phyloP scores from a whole-genome alignment of 2,113 vertebrate species.

The Gavia stellata region DNA sequence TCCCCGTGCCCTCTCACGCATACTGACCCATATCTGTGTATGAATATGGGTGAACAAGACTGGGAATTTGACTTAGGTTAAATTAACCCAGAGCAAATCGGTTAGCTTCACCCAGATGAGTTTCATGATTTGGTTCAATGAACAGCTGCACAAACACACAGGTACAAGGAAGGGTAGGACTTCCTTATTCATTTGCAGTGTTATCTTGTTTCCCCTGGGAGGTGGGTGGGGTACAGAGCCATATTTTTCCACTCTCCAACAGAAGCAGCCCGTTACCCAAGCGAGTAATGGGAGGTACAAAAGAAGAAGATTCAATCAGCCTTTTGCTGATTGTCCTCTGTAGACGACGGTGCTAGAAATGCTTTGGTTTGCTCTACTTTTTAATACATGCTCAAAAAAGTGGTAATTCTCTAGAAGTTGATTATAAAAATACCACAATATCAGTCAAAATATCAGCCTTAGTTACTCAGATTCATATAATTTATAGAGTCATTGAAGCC shows the following conservation, averaged over 20 bases:
- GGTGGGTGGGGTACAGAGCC: neutral
- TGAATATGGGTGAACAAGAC: neutral
- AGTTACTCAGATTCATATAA: neutral
- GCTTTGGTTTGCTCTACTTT: neutral
- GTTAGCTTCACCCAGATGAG: neutral
- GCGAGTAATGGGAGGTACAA: neutral
- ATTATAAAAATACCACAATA: neutral
- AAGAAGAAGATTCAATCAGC: neutral
- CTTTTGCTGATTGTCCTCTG: neutral
- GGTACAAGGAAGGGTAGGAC: neutral
- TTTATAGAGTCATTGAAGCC: neutral
- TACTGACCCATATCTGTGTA: neutral
- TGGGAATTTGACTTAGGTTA: too few species aligned
- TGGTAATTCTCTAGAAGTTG: neutral
- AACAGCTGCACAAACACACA: neutral
- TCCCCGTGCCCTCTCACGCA: neutral
- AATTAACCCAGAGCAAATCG: neutral
- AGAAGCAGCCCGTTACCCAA: neutral
- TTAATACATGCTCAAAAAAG: neutral
- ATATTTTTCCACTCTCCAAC: neutral
- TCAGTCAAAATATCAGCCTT: neutral
- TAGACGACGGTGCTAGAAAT: neutral
- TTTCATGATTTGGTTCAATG: neutral
- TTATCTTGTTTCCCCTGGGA: neutral
- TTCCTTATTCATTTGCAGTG: neutral